Base-by-base conservation (phyloP, 2,797 vertebrate genomes). In the Chrysocyon brachyurus region DNA sequence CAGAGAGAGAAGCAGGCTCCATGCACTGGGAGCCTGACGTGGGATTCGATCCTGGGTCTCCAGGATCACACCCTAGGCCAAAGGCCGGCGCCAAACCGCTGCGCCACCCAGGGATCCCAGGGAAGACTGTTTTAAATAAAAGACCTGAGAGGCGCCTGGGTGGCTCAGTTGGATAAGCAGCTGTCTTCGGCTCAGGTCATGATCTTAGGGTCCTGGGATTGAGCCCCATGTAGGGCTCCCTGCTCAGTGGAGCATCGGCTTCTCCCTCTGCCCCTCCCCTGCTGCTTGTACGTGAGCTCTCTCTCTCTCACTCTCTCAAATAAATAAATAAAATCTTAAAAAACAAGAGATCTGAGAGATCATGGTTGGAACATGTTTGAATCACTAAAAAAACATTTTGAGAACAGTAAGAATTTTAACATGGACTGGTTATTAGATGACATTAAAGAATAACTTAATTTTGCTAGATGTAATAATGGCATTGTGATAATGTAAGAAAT, bases 41-140 rank as follows among this genome's bases (percentile, higher is more conserved):
- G 33, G 33, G 33, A 33, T 33, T 33, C 2, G 33, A 33, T 2
- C 33, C 33, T 2, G 2, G 33, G 33, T 33, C 33, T 33, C 33
- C 33, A 33, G 33, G 33, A 33, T 33, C 33, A 2, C 33, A 2
- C 33, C 33, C 33, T 33, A 2, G 33, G 33, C 33, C 33, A 33
- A 33, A 33, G 33, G 33, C 33, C 33, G 33, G 33, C 2, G 33
- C 33, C 33, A 33, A 33, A 33, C 33, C 33, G 33, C 33, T 33
- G 33, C 33, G 33, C 33, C 33, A 33, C 33, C 33, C 33, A 33
- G 33, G 33, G 33, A 33, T 33, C 33, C 33, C 33, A 28, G 36
- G n/a, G 26, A 96, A 92, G 15, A 3, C 28, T 94, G 3, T 84
- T 90, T 92, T 54, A 97, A 94, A 92, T 81, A 92, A 86, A 96